Percentiles rank a stretch among this genome's conserved stretches.
These are phyloP conservation scores for Meiosimyza platycephala DNA, from an alignment of 2,888 invertebrate genomes.

Conservation along the genomic window DNA sequence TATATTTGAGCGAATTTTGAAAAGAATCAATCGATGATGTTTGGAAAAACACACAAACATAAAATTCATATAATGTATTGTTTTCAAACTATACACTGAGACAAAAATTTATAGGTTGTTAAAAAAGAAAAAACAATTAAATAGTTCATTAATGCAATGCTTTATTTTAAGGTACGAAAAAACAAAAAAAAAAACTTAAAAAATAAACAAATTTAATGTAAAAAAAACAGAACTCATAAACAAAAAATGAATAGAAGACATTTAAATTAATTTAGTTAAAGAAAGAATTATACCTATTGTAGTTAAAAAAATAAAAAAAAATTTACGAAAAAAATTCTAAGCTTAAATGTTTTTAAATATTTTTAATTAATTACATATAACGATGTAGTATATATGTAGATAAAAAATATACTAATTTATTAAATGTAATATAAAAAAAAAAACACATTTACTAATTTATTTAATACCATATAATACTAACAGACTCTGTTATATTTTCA, in stretches of 20 bases:
- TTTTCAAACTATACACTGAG: constrained; percentile 46
- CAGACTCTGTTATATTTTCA: no score
- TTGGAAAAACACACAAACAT: constrained; percentile 41
- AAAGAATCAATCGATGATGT: constrained; percentile 57
- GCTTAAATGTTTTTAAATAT: not conserved
- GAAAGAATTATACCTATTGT: constrained; percentile 43
- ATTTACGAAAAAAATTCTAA: constrained; percentile 40
- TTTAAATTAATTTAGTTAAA: constrained; percentile 39
- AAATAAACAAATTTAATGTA: constrained; percentile 36
- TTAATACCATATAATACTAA: constrained; percentile 10
- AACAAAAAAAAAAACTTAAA: constrained; percentile 34
- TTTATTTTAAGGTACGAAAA: constrained; percentile 29
- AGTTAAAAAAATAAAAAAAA: constrained; percentile 43
- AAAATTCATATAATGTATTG: constrained; percentile 40
- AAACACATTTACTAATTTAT: constrained; percentile 29
- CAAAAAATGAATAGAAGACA: constrained; percentile 39
- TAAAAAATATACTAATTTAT: constrained; percentile 25
- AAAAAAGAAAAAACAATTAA: constrained; percentile 46
- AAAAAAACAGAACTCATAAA: constrained; percentile 34
- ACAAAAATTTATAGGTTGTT: constrained; percentile 48
- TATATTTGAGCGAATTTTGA: constrained; percentile 31
- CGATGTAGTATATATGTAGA: not conserved
- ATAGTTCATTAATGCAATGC: constrained; percentile 34
- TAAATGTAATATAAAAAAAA: constrained; percentile 24
- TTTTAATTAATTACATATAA: no score